Evolutionary conservation across 1,140 invertebrate genomes (phyloP).

Genomic region (Zaprionus vittiger): DNA sequence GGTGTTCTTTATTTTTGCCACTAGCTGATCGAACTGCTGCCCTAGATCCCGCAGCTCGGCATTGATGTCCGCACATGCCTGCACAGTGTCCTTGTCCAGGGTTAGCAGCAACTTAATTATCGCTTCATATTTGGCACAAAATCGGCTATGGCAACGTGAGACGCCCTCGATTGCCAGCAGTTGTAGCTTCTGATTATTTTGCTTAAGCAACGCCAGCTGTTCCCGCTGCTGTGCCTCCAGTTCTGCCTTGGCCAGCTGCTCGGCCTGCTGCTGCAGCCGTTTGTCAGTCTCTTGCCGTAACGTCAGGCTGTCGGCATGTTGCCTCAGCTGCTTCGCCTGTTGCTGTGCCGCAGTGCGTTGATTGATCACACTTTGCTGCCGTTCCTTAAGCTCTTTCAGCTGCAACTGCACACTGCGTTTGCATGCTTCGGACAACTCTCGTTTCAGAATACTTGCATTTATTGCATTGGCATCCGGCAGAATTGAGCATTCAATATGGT

Average conservation of each 20-base stretch:
- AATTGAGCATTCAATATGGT: not conserved
- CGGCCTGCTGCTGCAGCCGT: constrained; percentile 50
- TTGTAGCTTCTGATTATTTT: constrained; percentile 65
- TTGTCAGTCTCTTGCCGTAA: constrained; percentile 41
- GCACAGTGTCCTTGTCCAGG: constrained; percentile 63
- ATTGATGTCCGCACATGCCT: constrained; percentile 62
- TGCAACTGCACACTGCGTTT: constrained; percentile 60
- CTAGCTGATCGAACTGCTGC: constrained; percentile 65
- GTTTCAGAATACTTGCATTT: constrained; percentile 55
- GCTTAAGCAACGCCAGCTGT: constrained; percentile 35
- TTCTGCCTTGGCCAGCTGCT: constrained; percentile 52
- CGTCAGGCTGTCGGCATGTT: not conserved
- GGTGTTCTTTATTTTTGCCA: constrained; percentile 50
- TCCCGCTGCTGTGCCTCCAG: constrained; percentile 58
- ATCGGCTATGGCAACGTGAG: constrained; percentile 63
- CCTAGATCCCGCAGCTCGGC: constrained; percentile 65
- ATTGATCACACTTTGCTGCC: constrained; percentile 28
- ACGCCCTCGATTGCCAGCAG: constrained; percentile 64
- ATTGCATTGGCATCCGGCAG: constrained; percentile 53
- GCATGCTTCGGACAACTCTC: constrained; percentile 57
- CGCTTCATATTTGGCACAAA: constrained; percentile 63
- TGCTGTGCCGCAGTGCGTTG: constrained; percentile 5
- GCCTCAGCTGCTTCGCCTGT: constrained; percentile 1
- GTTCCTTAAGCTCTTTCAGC: constrained; percentile 55
- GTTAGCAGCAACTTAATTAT: constrained; percentile 61